Percentiles rank a stretch among this genome's conserved stretches.
These are phyloP conservation scores for Hybognathus amarus DNA, from an alignment of 2,797 vertebrate species.

Conservation along the genomic window DNA sequence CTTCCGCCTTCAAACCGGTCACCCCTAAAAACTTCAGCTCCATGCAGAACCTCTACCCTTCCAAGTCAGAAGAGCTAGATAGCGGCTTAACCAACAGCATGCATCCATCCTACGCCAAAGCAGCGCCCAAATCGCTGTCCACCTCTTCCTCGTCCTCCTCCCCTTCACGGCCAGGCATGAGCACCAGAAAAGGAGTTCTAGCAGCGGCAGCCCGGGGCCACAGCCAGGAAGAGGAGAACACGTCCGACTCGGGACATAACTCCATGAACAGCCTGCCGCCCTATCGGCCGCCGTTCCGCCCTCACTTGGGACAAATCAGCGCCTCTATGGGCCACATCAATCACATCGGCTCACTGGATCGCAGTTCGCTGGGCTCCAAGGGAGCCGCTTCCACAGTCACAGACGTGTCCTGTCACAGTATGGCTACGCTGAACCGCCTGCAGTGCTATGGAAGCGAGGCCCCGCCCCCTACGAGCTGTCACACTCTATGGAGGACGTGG, in stretches of 20 bases:
- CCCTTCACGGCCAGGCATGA: slow-evolving; percentile 66
- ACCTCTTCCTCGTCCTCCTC: slow-evolving; percentile 86
- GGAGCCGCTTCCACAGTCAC: slow-evolving; percentile 75
- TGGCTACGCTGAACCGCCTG: slow-evolving; percentile 85
- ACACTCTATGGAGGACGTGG: slow-evolving; percentile 87
- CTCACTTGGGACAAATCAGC: slow-evolving; percentile 88
- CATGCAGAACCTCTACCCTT: slow-evolving; percentile 90
- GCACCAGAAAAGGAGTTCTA: slow-evolving; percentile 67
- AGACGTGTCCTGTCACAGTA: slow-evolving; percentile 83
- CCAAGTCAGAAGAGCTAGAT: slow-evolving; percentile 88
- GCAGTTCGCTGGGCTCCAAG: slow-evolving; percentile 74
- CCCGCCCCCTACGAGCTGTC: slow-evolving; percentile 90
- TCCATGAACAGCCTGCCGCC: slow-evolving; percentile 92
- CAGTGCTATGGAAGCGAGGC: slow-evolving; percentile 84
- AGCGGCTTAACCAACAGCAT: slow-evolving; percentile 82
- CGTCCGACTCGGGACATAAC: slow-evolving; percentile 89
- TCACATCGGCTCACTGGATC: slow-evolving; percentile 92
- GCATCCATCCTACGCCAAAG: slow-evolving; percentile 71
- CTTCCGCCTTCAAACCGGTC: slow-evolving; percentile 90
- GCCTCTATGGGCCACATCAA: slow-evolving; percentile 97
- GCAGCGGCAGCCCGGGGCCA: slow-evolving; percentile 75
- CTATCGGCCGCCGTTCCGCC: slow-evolving; percentile 85
- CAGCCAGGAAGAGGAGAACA: slow-evolving; percentile 85
- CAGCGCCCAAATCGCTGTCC: slow-evolving; percentile 79
- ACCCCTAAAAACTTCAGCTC: slow-evolving; percentile 91